These are phyloP conservation scores for Lepidostoma basale DNA, from an alignment of 1,140 invertebrate species.

Conservation along the genomic window DNA sequence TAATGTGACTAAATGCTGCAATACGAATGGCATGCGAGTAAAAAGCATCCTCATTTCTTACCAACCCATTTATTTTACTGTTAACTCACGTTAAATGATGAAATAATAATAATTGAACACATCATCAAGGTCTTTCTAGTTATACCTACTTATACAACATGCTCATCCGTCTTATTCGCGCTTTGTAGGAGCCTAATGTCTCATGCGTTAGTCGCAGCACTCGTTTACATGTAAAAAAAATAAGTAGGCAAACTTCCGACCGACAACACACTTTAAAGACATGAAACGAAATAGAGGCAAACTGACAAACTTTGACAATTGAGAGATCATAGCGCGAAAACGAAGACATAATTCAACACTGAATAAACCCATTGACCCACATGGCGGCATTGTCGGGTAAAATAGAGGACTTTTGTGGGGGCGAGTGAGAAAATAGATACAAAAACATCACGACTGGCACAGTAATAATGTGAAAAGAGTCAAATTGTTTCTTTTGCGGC, in stretches of 20 bases:
- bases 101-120: no score
- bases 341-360: background rate
- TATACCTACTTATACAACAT: no score
- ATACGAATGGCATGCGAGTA: no score
- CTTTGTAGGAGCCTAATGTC: no score
- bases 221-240: background rate
- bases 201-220: no score
- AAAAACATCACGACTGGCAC: conserved; percentile 18
- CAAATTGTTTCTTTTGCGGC: conserved; percentile 12
- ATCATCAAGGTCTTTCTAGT: no score
- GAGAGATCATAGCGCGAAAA: conserved; percentile 3
- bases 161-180: no score
- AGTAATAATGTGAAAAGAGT: conserved; percentile 4
- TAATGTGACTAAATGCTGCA: no score
- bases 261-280: background rate
- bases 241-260: background rate
- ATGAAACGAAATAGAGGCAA: conserved; percentile 3
- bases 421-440: conserved; percentile 2
- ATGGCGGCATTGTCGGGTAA: background rate
- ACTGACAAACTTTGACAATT: conserved; percentile 10
- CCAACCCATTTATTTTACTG: no score
- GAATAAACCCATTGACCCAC: conserved; percentile 13
- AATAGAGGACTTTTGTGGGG: background rate
- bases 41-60: no score
- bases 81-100: no score